Percentiles rank a stretch among this genome's conserved stretches.
Conservation (phyloP, 2,888 invertebrate genomes). For the Agonum fuliginosum region DNA sequence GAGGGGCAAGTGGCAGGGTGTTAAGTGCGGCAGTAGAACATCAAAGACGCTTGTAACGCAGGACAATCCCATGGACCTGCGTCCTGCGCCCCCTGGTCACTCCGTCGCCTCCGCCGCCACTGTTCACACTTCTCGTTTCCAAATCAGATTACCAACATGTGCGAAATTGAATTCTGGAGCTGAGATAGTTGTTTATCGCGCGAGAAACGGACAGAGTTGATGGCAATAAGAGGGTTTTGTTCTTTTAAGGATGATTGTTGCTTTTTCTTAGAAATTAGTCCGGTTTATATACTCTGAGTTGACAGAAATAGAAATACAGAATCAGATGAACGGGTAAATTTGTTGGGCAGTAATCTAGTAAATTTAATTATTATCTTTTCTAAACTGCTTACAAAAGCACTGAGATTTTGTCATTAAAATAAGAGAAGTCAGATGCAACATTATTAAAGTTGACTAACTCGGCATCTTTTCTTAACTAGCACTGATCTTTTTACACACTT, state of each 20-base stretch:
- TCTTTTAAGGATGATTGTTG: conserved; percentile 13
- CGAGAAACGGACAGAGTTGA: background rate
- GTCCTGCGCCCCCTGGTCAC: conserved; percentile 7
- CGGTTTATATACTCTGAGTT: background rate
- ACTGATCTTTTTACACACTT: too few species aligned
- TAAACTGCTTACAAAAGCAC: too few species aligned
- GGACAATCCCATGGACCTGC: conserved; percentile 15
- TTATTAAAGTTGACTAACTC: too few species aligned
- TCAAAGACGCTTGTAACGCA: conserved; percentile 39
- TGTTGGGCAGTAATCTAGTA: too few species aligned
- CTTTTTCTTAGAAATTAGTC: background rate
- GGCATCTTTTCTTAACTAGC: too few species aligned
- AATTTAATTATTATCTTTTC: background rate
- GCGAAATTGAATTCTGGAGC: conserved; percentile 20
- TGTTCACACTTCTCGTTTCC: conserved; percentile 12
- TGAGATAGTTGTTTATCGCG: conserved; percentile 30
- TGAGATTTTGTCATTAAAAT: too few species aligned
- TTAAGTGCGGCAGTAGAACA: conserved; percentile 36
- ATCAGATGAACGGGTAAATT: too few species aligned
- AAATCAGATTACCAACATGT: conserved; percentile 41
- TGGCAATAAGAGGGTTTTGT: conserved; percentile 5
- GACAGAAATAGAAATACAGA: background rate
- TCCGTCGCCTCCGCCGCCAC: background rate
- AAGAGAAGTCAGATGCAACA: too few species aligned
- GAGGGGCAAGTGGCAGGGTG: background rate